Base-by-base conservation (phyloP, 92 coral and sea anemone genomes). In the Anthopleura xanthogrammica region DNA sequence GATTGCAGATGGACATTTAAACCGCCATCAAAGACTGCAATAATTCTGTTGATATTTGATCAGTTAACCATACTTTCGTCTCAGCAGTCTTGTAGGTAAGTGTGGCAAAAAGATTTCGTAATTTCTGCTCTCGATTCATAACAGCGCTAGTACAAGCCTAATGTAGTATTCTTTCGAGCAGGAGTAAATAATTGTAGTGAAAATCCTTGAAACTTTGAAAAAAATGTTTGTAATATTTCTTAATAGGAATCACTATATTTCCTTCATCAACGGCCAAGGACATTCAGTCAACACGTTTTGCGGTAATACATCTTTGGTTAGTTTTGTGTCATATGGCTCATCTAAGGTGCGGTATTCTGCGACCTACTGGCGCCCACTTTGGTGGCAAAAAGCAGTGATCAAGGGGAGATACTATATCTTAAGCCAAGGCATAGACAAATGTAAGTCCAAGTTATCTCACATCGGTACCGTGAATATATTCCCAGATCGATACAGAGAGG, bases 251-350 rank as follows among this genome's bases (percentile, higher is more conserved):
- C 29, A 5, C 74, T 68, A 42, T 42, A 36, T 68, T 68, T 23
- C 41, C 16, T 36, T 68, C 74, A 68, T 36, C 74, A 68, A 68
- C 42, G 74, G 74, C 36, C 74, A 29, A 68, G 74, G 74, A n/a
- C 74, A 12, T 24, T 68, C 29, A 42, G 43, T 68, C 41, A 68
- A 68, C 24, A 62, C 1, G 43, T 68, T 68, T 68, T 68, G 74
- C 42, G 42, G 74, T 17, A 68, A 10, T 0, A 68, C 12, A 29
- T 22, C 40, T 16, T 68, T 68, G 42, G 29, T 68, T 6, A 68
- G 16, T 29, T 68, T 68, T 36, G 43, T 68, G 42, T 68, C 74
- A 5, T 68, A 68, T 36, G 74, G 74, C 42, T 68, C 74, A 68
- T 42, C 74, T 12, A 36, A 29, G 29, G 46, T 68, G 14, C 74